Evolutionary conservation across 2,797 vertebrate genomes (phyloP).

Genomic region (Strix occidentalis): DNA sequence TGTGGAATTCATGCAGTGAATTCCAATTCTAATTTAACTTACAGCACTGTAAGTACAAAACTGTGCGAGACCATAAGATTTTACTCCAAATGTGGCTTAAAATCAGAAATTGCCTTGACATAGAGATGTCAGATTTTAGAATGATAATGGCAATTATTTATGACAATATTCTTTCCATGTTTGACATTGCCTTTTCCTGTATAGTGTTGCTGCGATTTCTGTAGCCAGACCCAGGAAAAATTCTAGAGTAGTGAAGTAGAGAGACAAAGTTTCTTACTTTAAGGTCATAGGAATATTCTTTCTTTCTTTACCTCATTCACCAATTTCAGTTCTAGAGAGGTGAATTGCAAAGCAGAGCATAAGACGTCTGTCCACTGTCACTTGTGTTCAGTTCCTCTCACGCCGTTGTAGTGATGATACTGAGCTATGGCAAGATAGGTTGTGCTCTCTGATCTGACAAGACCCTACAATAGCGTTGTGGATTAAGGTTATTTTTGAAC

Average conservation of each 20-base stretch:
- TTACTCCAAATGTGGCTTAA: not conserved
- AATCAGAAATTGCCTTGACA: not conserved
- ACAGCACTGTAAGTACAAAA: not conserved
- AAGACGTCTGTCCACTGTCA: not conserved
- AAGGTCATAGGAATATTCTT: not conserved
- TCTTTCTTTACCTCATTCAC: not conserved
- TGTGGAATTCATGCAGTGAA: not conserved
- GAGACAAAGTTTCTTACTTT: not conserved
- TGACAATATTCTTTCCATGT: not conserved
- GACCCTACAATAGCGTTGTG: not conserved
- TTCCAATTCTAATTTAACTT: not conserved
- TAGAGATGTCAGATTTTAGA: not conserved
- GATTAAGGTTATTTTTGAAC: not conserved
- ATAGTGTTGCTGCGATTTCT: not conserved
- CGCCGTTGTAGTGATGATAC: not conserved
- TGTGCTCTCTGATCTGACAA: not conserved
- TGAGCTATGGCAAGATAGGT: not conserved
- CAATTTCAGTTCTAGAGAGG: not conserved
- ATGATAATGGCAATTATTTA: not conserved
- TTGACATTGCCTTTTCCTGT: not conserved
- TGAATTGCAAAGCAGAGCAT: not conserved
- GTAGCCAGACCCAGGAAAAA: not conserved
- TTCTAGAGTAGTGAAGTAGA: not conserved
- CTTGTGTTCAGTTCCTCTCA: not conserved
- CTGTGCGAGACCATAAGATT: not conserved